Base-by-base conservation (phyloP, 2,888 invertebrate genomes). In the Scaptomyza cyrtandrae region DNA sequence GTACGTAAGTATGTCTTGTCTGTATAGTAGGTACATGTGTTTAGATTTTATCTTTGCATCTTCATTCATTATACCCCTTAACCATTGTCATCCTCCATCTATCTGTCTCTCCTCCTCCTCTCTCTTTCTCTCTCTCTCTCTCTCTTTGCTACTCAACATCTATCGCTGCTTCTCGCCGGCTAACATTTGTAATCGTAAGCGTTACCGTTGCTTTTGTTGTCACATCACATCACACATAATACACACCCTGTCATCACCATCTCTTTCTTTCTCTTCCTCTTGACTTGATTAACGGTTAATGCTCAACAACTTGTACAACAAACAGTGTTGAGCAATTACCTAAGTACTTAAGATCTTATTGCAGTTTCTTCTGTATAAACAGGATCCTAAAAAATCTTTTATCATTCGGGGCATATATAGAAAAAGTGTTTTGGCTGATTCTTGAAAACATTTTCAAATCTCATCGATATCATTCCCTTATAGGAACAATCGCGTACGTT, bases 21-120 rank as follows among this genome's bases (percentile, higher is more conserved):
- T 13, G 19, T 61, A 27, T 59, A n/a, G n/a, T n/a, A n/a, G n/a
- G 33, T 33, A 33, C 33, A 33, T 2, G 10, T 33, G 53, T 71
- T 13, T 19, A 55, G 54, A 66, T 76, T 72, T 80, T 69, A 67
- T 84, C 33, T 29, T 73, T 69, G 63, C 75, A 82, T 86, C 71
- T 71, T 54, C 65, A 67, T 81, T 61, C 57, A 45, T 44, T 55
- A 27, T 45, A 29, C 10, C 35, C 44, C 57, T 19, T 44, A 5
- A 48, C 14, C 14, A n/a, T 16, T 7, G 7, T 13, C 14, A 0
- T 5, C 5, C 31, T 2, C 1, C 52, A n/a, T 33, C 24, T 9
- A 11, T 13, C 9, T 7, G 19, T 2, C 13, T 0, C 27, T 27
- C 24, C 1, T 55, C 19, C 24, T 14, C 6, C 14, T 13, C 33